A percentile compares a stretch with the other conserved stretches of the same genome.
phyloP scores from a whole-genome alignment of 2,797 vertebrate genomes.

The Hirundo rustica region DNA sequence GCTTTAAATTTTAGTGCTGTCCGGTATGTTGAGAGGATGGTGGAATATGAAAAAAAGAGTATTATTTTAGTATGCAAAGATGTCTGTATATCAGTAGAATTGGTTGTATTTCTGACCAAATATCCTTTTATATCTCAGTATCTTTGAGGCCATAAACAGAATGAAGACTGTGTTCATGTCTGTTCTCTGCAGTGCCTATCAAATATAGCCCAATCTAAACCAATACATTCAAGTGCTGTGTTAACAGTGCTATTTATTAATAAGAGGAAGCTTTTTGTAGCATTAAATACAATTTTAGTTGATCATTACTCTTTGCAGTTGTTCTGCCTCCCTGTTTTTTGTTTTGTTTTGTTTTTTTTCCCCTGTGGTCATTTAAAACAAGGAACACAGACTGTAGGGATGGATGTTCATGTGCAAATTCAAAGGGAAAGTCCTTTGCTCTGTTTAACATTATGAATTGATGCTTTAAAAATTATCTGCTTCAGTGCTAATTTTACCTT shows the following conservation, averaged over 20 bases:
- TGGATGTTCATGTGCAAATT: not conserved
- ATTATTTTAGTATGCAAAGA: not conserved
- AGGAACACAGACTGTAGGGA: not conserved
- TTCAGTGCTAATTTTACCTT: conserved; percentile 50
- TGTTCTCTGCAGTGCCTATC: not conserved
- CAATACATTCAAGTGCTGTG: not conserved
- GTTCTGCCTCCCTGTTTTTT: not conserved
- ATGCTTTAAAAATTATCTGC: conserved; percentile 47
- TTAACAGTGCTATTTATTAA: not conserved
- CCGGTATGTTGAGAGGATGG: not conserved
- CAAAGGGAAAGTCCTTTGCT: conserved; percentile 28
- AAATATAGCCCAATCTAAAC: not conserved
- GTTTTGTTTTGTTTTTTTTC: not conserved
- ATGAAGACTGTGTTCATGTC: not conserved
- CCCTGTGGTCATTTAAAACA: not conserved
- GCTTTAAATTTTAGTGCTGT: not conserved
- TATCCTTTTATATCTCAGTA: not conserved
- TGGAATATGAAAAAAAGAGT: not conserved
- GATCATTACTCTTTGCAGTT: not conserved
- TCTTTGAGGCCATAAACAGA: not conserved
- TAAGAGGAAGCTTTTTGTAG: not conserved
- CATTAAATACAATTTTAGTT: not conserved
- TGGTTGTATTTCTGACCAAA: not conserved
- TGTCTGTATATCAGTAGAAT: not conserved
- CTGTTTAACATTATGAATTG: conserved; percentile 30